Base-by-base conservation (phyloP, 2,888 invertebrate species). In the Elysia crispata region DNA sequence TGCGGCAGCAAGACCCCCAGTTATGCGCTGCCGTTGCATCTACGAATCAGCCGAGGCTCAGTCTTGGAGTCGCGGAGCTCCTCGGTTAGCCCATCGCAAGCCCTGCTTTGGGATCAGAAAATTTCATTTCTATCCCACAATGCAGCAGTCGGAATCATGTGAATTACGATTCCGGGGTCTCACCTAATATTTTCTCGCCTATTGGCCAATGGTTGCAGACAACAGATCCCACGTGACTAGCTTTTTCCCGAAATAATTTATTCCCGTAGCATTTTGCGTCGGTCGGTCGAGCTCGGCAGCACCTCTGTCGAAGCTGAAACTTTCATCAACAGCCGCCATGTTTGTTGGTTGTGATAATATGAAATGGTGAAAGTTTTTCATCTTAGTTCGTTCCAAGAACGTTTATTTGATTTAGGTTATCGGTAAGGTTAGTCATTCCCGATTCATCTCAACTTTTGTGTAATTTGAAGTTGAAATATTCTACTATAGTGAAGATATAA, bases 271-370 rank as follows among this genome's bases (percentile, higher is more conserved):
- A 82, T 85, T 85, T 85, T 73, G 85, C 85, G 81, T 81, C 82
- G 81, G 86, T 91, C 92, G 91, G 90, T 81, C 88, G 86, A 87
- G 84, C 88, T 89, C 91, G 91, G 85, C 93, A 93, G 93, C 93
- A 94, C 94, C 95, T 95, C 95, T 96, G 96, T 96, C 96, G 96
- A 96, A 96, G 96, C 80, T 66, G 96, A 96, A 96, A 95, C 96
- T 95, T 95, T 95, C 95, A 96, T 96, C 96, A 96, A 95, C 95
- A 96, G 96, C 96, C 96, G 96, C 96, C 96, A 96, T 96, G 95
- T 96, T 96, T 95, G 95, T 95, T 95, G 95, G 80, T 79, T 77
- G 76, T 77, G 79, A 77, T 75, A 66, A 73, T 67, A 77, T 60
- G 69, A 79, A 79, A 77, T 83, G 77, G 60, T 69, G 67, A 66